A percentile compares a stretch with the other conserved stretches of the same genome.
Conservation (phyloP, 2,113 vertebrate species). For the Spheniscus mendiculus region DNA sequence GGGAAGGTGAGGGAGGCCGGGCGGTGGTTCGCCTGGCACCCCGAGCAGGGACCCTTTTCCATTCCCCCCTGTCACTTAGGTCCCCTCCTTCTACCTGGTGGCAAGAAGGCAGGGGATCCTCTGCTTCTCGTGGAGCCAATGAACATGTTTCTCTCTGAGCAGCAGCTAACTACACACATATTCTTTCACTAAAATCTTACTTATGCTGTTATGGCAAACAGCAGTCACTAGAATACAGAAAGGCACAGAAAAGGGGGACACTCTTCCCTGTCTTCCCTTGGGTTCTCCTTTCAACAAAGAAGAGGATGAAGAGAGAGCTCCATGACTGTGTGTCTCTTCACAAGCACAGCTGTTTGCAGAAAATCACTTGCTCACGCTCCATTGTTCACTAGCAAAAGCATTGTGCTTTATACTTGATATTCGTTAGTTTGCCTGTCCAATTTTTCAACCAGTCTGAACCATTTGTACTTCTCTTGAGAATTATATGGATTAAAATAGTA, state of each 20-base stretch:
- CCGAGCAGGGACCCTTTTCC: no score
- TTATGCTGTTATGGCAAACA: not conserved
- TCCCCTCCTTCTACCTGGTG: no score
- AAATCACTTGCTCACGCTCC: fast-evolving
- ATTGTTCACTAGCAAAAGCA: not conserved
- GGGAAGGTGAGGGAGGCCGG: no score
- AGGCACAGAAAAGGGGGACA: not conserved
- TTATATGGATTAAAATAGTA: not conserved
- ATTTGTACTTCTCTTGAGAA: not conserved
- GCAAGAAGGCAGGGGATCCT: no score
- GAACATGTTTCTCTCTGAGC: not conserved
- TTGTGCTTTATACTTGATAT: not conserved
- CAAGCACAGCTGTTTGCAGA: not conserved
- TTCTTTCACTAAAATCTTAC: not conserved
- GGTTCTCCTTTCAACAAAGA: not conserved
- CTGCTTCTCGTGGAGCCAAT: no score
- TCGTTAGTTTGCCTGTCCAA: not conserved
- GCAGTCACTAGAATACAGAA: not conserved
- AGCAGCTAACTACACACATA: not conserved
- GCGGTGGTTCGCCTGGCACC: no score
- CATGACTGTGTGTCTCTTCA: not conserved
- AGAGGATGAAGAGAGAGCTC: not conserved
- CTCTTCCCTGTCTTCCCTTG: not conserved
- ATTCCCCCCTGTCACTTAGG: no score
- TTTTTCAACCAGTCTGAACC: not conserved